Percentiles rank a stretch among this genome's conserved stretches.
Evolutionary conservation across 2,888 invertebrate genomes (phyloP).

Genomic region (Idaea straminata): DNA sequence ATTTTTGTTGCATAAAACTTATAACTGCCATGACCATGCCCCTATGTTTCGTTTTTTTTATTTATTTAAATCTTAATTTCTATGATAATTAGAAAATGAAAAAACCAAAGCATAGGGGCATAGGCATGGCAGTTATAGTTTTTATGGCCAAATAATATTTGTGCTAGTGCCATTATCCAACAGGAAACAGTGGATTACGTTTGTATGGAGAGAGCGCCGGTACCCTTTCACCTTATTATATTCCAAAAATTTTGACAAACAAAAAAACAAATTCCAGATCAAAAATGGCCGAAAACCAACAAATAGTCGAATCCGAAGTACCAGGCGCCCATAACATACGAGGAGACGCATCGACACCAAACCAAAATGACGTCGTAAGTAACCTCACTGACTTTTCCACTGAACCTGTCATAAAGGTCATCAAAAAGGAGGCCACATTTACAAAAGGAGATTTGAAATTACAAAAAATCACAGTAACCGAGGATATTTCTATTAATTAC

Average conservation of each 20-base stretch:
- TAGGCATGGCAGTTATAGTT: no score
- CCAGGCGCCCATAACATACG: conserved; percentile 52
- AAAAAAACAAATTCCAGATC: conserved; percentile 30
- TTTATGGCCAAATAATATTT: no score
- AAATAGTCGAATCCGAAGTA: conserved; percentile 52
- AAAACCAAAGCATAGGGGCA: no score
- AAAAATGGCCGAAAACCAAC: conserved; percentile 28
- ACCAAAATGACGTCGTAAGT: conserved; percentile 13
- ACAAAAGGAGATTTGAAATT: conserved; percentile 59
- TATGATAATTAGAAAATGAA: no score
- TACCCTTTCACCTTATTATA: neutral
- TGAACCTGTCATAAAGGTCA: conserved; percentile 58
- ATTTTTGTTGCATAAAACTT: no score
- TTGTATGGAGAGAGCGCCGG: no score
- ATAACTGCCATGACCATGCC: no score
- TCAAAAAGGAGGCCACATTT: conserved; percentile 53
- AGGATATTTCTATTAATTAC: conserved; percentile 62
- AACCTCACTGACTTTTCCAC: conserved; percentile 23
- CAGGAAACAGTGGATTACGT: no score
- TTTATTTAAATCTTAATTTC: no score
- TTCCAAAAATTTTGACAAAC: neutral
- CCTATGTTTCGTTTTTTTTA: no score
- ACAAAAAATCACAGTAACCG: conserved; percentile 61
- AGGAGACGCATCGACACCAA: conserved; percentile 25
- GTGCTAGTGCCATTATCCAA: no score